A percentile compares a stretch with the other conserved stretches of the same genome.
phyloP scores from a whole-genome alignment of 2,888 invertebrate genomes.

The Chesias legatella region DNA sequence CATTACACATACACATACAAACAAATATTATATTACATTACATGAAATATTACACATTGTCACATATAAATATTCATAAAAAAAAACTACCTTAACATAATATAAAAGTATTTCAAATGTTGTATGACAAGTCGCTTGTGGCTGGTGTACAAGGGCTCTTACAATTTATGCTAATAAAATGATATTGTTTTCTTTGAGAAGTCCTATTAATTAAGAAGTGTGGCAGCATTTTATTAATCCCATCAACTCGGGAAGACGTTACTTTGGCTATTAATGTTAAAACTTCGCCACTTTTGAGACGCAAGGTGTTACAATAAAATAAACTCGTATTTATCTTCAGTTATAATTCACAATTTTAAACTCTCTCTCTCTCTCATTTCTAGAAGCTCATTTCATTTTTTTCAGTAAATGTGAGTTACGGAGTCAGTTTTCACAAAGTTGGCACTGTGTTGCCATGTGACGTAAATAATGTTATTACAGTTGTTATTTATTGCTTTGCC shows the following conservation, averaged over 20 bases:
- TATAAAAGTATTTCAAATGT: too few relatives aligned
- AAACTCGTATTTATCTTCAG: constrained; percentile 65
- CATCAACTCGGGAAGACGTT: constrained; percentile 57
- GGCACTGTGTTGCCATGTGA: neutral
- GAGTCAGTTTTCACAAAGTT: constrained; percentile 21
- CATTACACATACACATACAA: too few relatives aligned
- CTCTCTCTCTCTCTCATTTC: constrained; percentile 11
- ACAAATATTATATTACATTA: too few relatives aligned
- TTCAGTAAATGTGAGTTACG: constrained; percentile 49
- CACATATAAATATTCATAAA: too few relatives aligned
- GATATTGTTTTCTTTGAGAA: constrained; percentile 79
- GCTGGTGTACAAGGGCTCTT: constrained; percentile 32
- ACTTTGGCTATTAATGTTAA: constrained; percentile 68
- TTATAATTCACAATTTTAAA: constrained; percentile 67
- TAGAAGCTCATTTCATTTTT: constrained; percentile 41
- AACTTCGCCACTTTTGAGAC: constrained; percentile 62
- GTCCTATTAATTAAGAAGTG: constrained; percentile 77
- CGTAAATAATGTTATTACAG: neutral
- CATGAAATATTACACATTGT: too few relatives aligned
- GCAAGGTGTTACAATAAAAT: constrained; percentile 70
- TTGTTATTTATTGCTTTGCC: neutral
- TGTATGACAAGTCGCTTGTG: neutral
- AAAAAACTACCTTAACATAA: too few relatives aligned
- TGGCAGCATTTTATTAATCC: constrained; percentile 78
- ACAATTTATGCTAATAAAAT: constrained; percentile 74